Base-by-base conservation (phyloP, 2,113 vertebrate species). In the Ursus arctos region DNA sequence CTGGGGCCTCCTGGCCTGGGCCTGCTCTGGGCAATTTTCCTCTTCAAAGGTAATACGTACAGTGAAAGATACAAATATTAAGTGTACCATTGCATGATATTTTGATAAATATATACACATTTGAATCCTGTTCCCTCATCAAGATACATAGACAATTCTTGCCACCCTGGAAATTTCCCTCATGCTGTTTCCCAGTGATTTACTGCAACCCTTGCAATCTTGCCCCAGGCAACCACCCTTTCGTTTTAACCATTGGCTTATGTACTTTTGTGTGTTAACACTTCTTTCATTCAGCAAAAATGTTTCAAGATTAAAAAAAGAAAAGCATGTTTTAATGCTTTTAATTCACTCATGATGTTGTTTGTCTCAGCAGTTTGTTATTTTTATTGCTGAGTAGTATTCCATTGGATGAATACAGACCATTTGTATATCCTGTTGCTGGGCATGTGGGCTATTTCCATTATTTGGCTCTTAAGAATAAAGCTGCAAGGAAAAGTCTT, bases 231-330 rank as follows among this genome's bases (percentile, higher is more conserved):
- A 95, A n/a, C 36, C 15, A 47, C 9, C 81, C 24, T 67, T 84
- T 53, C 74, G 19, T 79, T 81, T n/a, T 59, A 93, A 47, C 31
- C 18, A 6, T 53, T 83, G 24, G 92, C 87, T 87, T 87, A 55
- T 82, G 12, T 67, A 26, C 51, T 36, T 92, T 47, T 74, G 80
- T 49, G 31, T 83, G 49, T 77, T 77, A 94, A 71, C 9, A 11
- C n/a, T 91, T 81, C 72, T 83, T 93, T 91, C 24, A 79, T 65
- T 88, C 26, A 93, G 36, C 47, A 67, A 67, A 67, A 67, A 67
- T 67, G 14, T 63, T 31, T 31, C 28, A 31, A 28, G 26, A 63
- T 36, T 6, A 26, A 31, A 74, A 86, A 26, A 55, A 71, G 49
- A 53, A 71, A 74, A 80, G 55, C 40, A 47, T 59, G 14, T 67